Conservation (phyloP, 2,888 invertebrate species). For the Exephanes ischioxanthus region DNA sequence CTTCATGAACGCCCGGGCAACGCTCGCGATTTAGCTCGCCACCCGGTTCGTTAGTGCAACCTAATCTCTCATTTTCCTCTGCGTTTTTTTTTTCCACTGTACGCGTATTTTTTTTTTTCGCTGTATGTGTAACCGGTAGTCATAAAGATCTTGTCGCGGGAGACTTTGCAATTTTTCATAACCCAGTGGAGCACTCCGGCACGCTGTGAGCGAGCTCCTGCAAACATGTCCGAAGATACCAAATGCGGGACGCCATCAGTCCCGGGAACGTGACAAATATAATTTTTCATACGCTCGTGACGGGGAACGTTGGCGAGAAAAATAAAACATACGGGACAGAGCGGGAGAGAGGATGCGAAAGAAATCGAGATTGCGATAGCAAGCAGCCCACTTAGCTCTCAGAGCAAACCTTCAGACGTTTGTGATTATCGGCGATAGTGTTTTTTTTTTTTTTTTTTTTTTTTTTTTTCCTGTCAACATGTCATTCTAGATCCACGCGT, state of each 20-base stretch:
- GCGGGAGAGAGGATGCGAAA: constrained; percentile 1
- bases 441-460: background rate
- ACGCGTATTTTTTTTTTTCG: constrained; percentile 9
- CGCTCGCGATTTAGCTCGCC: background rate
- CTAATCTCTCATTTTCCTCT: constrained; percentile 65
- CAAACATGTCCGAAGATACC: constrained; percentile 48
- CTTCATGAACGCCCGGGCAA: constrained; percentile 49
- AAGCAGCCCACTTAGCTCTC: constrained; percentile 13
- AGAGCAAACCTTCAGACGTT: constrained; percentile 15
- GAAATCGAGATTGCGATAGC: constrained; percentile 7
- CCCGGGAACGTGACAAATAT: constrained; percentile 41
- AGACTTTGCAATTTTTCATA: constrained; percentile 62
- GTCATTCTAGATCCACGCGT: background rate
- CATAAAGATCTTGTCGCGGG: constrained; percentile 63
- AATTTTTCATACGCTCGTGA: constrained; percentile 36
- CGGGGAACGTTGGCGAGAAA: constrained; percentile 38
- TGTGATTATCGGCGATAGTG: background rate
- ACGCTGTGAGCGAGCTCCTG: constrained; percentile 1
- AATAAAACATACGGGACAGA: background rate
- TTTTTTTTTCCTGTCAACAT: background rate
- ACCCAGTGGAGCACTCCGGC: constrained; percentile 27
- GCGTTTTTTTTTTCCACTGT: constrained; percentile 21
- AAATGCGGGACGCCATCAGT: constrained; percentile 39
- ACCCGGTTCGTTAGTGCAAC: constrained; percentile 62
- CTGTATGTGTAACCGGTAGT: constrained; percentile 26